Percentiles rank a stretch among this genome's conserved stretches.
phyloP scores from a whole-genome alignment of 2,797 vertebrate genomes.

The Octomys mimax region DNA sequence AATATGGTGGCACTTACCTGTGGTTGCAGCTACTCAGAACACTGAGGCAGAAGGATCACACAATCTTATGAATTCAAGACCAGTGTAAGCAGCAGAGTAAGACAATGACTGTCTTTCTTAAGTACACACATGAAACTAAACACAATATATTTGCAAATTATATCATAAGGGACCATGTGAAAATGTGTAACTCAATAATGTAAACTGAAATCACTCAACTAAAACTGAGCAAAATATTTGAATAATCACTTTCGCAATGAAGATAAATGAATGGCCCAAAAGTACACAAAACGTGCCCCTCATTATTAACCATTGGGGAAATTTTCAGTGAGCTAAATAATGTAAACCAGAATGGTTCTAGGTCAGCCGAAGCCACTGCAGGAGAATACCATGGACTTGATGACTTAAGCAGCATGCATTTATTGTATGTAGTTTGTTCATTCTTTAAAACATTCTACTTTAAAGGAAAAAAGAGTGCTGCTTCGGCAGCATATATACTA shows the following conservation, averaged over 20 bases:
- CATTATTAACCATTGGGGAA: neutral
- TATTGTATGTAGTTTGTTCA: neutral
- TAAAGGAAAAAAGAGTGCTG: too few relatives aligned
- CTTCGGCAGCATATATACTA: too few relatives aligned
- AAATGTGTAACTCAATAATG: neutral
- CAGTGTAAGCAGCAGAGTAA: neutral
- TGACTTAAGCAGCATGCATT: neutral
- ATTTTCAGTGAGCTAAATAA: neutral
- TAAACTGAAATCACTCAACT: neutral
- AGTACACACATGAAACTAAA: neutral
- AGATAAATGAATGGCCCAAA: neutral
- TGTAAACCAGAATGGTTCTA: neutral
- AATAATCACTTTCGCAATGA: neutral
- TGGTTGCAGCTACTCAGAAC: neutral
- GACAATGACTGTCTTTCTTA: neutral
- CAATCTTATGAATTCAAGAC: neutral
- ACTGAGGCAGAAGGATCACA: neutral
- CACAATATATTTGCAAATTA: neutral
- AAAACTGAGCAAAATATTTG: neutral
- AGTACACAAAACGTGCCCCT: neutral
- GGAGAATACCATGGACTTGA: neutral
- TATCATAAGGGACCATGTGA: neutral
- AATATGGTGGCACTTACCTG: neutral
- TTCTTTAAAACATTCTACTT: too few relatives aligned
- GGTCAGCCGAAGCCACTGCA: neutral